Conservation (phyloP, 2,113 vertebrate genomes). For the Cyprinus carpio region DNA sequence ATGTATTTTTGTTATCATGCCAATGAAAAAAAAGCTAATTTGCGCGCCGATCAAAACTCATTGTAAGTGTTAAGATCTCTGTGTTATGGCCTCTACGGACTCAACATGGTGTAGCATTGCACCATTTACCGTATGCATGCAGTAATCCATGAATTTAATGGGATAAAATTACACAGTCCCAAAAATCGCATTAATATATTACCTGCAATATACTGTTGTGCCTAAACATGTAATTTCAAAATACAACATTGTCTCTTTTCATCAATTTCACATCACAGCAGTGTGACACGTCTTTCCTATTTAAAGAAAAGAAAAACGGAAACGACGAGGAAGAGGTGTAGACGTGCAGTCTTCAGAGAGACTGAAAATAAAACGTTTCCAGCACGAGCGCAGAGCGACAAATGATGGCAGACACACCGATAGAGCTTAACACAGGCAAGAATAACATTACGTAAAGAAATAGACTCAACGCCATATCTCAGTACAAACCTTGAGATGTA, state of each 20-base stretch:
- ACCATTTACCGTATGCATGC: constrained; percentile 66
- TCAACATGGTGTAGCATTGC: constrained; percentile 70
- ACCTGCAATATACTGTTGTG: constrained; percentile 25
- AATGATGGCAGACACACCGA: constrained; percentile 53
- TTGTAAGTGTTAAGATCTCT: constrained; percentile 29
- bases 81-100: constrained; percentile 54
- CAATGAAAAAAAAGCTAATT: neutral
- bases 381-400: neutral
- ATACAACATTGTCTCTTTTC: constrained; percentile 12
- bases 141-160: constrained; percentile 52
- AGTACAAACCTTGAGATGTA: constrained; percentile 12
- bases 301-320: constrained; percentile 38
- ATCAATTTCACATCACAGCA: constrained; percentile 46
- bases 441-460: constrained; percentile 63
- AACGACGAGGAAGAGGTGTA: constrained; percentile 26
- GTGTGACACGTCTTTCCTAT: constrained; percentile 40
- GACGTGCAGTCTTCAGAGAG: neutral
- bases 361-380: constrained; percentile 10
- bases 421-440: constrained; percentile 55
- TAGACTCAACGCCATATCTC: constrained; percentile 21
- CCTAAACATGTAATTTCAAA: constrained; percentile 20
- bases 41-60: neutral
- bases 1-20: neutral
- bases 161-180: constrained; percentile 52
- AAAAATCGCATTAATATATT: constrained; percentile 51